Conservation (phyloP, 1,140 invertebrate genomes). For the Drosophila paulistorum region DNA sequence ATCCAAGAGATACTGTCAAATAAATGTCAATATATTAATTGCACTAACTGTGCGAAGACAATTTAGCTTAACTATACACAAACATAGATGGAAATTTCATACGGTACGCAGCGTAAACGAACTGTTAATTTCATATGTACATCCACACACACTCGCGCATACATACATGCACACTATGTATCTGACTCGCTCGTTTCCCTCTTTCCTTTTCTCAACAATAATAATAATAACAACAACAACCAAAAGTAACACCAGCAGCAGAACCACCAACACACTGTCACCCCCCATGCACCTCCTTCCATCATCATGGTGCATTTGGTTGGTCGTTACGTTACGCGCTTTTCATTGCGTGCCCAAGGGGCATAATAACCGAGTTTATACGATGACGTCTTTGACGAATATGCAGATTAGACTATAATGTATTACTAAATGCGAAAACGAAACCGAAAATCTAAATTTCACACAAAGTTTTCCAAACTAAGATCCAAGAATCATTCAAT, state of each 20-base stretch:
- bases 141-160: not conserved
- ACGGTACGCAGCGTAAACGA: slow-evolving; percentile 74
- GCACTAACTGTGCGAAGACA: not conserved
- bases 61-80: slow-evolving; percentile 7
- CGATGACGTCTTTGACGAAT: not conserved
- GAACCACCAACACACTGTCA: slow-evolving; percentile 5
- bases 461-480: not conserved
- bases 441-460: not conserved
- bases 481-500: not conserved
- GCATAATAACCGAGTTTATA: slow-evolving; percentile 31
- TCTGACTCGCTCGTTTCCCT: slow-evolving; percentile 9
- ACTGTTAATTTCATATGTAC: slow-evolving; percentile 71
- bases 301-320: slow-evolving; percentile 23
- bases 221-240: not conserved
- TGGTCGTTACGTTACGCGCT: slow-evolving; percentile 44
- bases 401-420: not conserved
- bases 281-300: not conserved
- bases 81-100: slow-evolving; percentile 52
- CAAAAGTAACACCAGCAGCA: not conserved
- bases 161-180: not conserved
- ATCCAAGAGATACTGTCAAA: no score
- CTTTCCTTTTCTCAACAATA: slow-evolving; percentile 2
- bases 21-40: no score
- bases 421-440: not conserved
- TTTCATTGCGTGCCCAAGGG: slow-evolving; percentile 43